Percentiles rank a stretch among this genome's conserved stretches.
Evolutionary conservation across 2,797 vertebrate species (phyloP).

Genomic region (Rhabdophis nuchalis): DNA sequence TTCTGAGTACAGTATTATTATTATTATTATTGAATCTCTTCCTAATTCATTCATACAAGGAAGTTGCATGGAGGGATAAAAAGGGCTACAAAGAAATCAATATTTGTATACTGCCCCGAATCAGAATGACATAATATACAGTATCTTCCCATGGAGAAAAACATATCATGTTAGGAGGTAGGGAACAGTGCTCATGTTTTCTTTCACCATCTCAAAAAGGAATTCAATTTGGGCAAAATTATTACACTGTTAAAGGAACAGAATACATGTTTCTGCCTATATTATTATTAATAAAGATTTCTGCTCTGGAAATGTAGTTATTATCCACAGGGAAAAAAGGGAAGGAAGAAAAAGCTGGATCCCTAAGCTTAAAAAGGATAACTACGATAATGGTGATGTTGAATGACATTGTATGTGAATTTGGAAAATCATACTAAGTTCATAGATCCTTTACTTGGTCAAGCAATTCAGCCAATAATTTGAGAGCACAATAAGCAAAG

Average conservation of each 20-base stretch:
- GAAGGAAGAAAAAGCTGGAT: conserved; percentile 30
- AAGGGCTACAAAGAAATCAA: neutral
- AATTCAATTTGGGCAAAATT: neutral
- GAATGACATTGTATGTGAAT: conserved; percentile 25
- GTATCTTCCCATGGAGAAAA: neutral
- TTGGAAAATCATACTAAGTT: conserved; percentile 49
- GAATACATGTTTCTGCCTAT: neutral
- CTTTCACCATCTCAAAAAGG: neutral
- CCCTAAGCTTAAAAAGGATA: conserved; percentile 32
- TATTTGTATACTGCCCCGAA: neutral
- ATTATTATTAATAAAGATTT: neutral
- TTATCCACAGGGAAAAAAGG: conserved; percentile 11
- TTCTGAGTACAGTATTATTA: neutral
- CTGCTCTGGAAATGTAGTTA: neutral
- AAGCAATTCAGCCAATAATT: conserved; percentile 59
- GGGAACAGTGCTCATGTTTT: neutral
- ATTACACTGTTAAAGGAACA: conserved; percentile 39
- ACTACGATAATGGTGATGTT: neutral
- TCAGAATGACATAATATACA: neutral
- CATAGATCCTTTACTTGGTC: conserved; percentile 46
- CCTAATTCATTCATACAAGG: neutral
- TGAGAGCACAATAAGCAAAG: conserved; percentile 70
- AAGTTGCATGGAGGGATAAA: neutral
- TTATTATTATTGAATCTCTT: neutral
- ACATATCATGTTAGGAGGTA: neutral